A percentile compares a stretch with the other conserved stretches of the same genome.
These are phyloP conservation scores for Amphipoea oculea DNA, from an alignment of 2,888 invertebrate genomes.

Conservation along the genomic window DNA sequence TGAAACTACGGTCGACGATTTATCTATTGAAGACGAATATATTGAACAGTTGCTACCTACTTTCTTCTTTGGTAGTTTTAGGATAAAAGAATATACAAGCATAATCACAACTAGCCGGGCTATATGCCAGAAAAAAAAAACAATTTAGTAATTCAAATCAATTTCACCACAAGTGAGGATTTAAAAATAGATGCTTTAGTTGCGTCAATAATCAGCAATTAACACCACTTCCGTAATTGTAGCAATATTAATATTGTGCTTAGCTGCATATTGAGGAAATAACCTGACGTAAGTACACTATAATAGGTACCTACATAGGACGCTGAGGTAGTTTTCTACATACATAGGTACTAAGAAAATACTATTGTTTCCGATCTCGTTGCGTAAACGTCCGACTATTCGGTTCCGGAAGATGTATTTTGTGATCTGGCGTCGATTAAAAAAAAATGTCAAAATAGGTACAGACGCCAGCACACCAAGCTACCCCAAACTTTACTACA, in stretches of 20 bases:
- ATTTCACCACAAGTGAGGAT: background rate
- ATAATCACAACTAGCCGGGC: background rate
- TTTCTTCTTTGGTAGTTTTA: background rate
- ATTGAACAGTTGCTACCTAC: background rate
- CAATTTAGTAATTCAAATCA: background rate
- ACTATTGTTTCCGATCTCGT: background rate
- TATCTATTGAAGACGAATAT: slow-evolving; percentile 1
- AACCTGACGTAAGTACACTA: background rate
- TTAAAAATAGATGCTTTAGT: background rate
- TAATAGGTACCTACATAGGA: background rate
- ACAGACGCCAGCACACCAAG: too few species aligned
- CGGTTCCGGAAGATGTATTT: background rate
- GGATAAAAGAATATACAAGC: background rate
- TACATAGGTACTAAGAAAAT: background rate
- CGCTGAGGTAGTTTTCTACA: background rate
- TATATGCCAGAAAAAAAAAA: background rate
- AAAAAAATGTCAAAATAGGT: too few species aligned
- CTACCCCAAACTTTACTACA: too few species aligned
- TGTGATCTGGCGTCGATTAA: too few species aligned
- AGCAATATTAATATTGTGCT: background rate
- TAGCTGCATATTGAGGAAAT: slow-evolving; percentile 8
- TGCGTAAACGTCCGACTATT: background rate
- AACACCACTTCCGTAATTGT: slow-evolving; percentile 6
- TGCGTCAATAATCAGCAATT: slow-evolving; percentile 6
- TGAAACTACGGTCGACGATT: too few species aligned